These are phyloP conservation scores for Erinaceus europaeus DNA, from an alignment of 2,113 vertebrate genomes.

Conservation along the genomic window DNA sequence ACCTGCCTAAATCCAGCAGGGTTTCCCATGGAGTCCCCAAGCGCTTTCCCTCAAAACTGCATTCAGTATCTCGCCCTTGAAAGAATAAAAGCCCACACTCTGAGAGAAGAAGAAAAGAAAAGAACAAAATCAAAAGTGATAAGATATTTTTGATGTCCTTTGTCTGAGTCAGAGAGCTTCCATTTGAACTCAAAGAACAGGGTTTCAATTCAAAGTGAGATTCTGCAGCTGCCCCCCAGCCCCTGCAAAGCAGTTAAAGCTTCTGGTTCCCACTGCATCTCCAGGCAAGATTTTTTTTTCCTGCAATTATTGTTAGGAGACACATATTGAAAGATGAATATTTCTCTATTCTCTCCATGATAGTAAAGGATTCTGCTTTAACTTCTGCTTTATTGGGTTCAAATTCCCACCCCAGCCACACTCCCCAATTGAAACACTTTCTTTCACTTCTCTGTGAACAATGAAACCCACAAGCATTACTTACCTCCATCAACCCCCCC, in stretches of 20 bases:
- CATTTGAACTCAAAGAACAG: background rate
- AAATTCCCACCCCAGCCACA: background rate
- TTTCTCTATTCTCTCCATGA: background rate
- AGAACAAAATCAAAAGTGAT: background rate
- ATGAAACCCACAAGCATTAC: fast-evolving
- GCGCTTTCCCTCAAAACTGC: background rate
- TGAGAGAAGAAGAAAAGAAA: background rate
- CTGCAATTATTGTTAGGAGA: background rate
- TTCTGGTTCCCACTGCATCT: background rate
- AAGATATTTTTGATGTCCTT: background rate
- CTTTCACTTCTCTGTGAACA: background rate
- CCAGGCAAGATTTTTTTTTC: background rate
- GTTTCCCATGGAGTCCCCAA: background rate
- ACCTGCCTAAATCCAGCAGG: background rate
- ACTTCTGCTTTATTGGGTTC: background rate
- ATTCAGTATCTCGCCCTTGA: background rate
- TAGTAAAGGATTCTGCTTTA: background rate
- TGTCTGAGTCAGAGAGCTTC: background rate
- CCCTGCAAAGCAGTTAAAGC: background rate
- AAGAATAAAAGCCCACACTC: background rate
- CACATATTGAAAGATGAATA: background rate
- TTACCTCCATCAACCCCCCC: too few species aligned
- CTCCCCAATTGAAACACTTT: background rate
- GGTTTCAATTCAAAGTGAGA: background rate
- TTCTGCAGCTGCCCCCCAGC: background rate